Evolutionary conservation across 2,113 vertebrate species (phyloP).

Genomic region (Solenodon paradoxus): DNA sequence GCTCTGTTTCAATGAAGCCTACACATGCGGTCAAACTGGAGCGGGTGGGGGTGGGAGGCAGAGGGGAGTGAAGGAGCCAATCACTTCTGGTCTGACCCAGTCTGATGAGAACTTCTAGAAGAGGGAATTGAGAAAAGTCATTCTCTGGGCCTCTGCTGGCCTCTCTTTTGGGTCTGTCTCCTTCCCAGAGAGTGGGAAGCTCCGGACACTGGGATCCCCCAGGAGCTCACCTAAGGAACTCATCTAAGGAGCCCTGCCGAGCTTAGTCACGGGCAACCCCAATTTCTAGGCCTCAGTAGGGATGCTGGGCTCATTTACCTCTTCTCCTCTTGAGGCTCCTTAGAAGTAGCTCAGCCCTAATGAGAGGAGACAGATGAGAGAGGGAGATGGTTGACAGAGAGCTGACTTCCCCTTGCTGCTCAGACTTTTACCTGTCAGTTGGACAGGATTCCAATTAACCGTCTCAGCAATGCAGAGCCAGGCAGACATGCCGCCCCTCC

Average conservation of each 20-base stretch:
- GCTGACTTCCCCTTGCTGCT: not conserved
- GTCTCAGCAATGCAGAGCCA: not conserved
- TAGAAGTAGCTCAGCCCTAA: not conserved
- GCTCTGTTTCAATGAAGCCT: not conserved
- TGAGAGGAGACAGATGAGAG: constrained; percentile 30
- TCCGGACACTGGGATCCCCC: not conserved
- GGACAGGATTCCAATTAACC: constrained; percentile 24
- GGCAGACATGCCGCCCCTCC: not conserved
- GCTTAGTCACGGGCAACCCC: not conserved
- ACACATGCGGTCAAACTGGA: constrained; percentile 16
- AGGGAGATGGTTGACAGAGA: not conserved
- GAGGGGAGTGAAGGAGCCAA: not conserved
- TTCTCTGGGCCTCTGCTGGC: not conserved
- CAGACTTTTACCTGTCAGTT: constrained; percentile 50
- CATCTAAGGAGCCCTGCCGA: not conserved
- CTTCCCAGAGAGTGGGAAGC: not conserved
- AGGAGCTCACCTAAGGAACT: not conserved
- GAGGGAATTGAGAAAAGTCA: not conserved
- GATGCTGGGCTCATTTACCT: not conserved
- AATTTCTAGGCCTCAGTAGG: not conserved
- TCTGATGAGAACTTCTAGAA: not conserved
- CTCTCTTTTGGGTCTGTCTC: not conserved
- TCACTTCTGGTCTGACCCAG: not conserved
- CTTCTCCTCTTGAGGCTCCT: not conserved
- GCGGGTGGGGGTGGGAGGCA: not conserved